phyloP scores from a whole-genome alignment of 2,797 vertebrate genomes.

The Schizothorax lantsangensis region DNA sequence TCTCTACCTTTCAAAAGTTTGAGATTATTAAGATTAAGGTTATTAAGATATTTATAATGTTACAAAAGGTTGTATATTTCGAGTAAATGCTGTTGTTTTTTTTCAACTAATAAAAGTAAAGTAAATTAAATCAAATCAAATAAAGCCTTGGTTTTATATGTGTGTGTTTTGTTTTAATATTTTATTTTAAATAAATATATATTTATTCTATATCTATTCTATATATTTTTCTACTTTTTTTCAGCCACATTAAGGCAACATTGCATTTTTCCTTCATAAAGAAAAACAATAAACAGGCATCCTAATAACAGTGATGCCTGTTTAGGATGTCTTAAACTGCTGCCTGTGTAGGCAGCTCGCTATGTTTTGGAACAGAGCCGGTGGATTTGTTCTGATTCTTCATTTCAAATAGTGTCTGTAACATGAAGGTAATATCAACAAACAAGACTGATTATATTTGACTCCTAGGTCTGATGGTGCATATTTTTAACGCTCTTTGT shows the following conservation, averaged over 20 bases:
- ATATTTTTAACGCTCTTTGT: slow-evolving; percentile 4
- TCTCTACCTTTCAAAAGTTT: background rate
- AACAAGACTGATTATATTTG: slow-evolving; percentile 14
- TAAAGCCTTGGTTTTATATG: background rate
- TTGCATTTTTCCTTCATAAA: background rate
- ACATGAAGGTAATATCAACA: background rate
- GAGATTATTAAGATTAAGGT: background rate
- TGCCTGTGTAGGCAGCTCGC: background rate
- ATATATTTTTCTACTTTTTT: background rate
- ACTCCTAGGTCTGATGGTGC: background rate
- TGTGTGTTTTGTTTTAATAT: background rate
- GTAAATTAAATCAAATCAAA: background rate
- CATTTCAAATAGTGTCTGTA: background rate
- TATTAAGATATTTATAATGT: background rate
- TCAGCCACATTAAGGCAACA: background rate
- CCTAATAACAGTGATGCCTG: background rate
- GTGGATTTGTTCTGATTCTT: background rate
- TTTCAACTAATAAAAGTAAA: too few species aligned
- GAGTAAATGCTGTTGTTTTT: background rate
- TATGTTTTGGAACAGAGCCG: slow-evolving; percentile 14
- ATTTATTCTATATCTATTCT: background rate
- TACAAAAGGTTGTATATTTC: background rate
- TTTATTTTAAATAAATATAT: background rate
- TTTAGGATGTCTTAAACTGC: background rate
- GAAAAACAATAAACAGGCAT: background rate